Conservation (phyloP, 2,797 vertebrate genomes). For the Ciconia nigra region DNA sequence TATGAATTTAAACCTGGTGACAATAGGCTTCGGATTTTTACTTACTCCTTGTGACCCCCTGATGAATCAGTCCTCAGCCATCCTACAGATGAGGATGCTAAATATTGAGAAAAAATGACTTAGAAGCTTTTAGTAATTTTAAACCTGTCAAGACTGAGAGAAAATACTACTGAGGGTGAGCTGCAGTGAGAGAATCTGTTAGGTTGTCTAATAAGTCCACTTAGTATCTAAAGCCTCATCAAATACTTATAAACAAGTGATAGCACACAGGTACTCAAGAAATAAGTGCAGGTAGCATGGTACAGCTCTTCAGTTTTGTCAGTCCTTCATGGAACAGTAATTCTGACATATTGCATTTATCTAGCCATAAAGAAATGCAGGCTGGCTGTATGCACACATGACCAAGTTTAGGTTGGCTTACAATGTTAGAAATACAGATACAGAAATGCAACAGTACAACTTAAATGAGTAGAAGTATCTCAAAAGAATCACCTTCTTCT, state of each 20-base stretch:
- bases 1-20: background rate
- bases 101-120: background rate
- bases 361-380: background rate
- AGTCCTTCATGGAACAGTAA: background rate
- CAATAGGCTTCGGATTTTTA: background rate
- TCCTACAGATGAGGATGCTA: background rate
- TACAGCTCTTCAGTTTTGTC: background rate
- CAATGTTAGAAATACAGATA: background rate
- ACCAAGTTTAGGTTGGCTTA: background rate
- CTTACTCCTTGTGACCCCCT: background rate
- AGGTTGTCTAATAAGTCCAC: background rate
- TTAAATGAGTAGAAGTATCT: background rate
- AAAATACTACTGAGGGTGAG: background rate
- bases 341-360: background rate
- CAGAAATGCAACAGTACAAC: accelerated
- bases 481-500: background rate
- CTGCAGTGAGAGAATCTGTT: background rate
- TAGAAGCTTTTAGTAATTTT: background rate
- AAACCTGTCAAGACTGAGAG: background rate
- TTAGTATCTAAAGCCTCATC: background rate
- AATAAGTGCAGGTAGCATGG: background rate
- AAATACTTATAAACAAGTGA: background rate
- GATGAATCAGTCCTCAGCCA: background rate
- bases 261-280: background rate
- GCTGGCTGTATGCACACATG: background rate